Base-by-base conservation (phyloP, 2,888 invertebrate genomes). In the Idaea straminata region DNA sequence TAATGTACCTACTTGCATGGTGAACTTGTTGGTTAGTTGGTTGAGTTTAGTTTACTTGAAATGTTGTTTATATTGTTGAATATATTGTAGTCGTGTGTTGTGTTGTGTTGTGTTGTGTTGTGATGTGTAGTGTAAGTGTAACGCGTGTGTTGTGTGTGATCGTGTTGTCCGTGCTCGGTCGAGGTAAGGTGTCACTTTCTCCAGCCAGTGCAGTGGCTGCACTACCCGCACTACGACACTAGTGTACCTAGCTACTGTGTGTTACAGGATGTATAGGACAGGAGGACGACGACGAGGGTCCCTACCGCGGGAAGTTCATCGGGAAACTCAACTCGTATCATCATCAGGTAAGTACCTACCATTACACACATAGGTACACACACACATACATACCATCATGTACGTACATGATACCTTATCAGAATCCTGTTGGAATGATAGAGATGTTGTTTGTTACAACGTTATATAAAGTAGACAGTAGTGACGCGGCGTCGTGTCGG, bases 301-400 rank as follows among this genome's bases (percentile, higher is more conserved):
- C 96, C 5, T 97, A 97, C 82, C 94, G 93, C 68, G 98, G 98
- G 62, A 96, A 96, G 86, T 95, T 95, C 75, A 91, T 98, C 66
- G 98, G 98, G 5, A 96, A 96, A 87, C 89, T 98, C 61, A 98
- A 98, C 87, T 96, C 98, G 0, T 98, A 98, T 83, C 97, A 98
- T 86, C 98, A 98, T 84, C 97, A 95, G 89, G 94, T 94, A 78
- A 71, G 66, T 62, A 64, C 25, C 57, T 5, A 25, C 34, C 58
- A 15, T n/a, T 6, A 7, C 16, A 59, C 7, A 63, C 5, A 13
- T 3, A 38, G 35, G 7, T 15, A 57, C 13, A 15, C 59, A 36
- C 5, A 6, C 35, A 34, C 59, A 59, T 38, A 15, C 25, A 25
- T 25, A 47, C 5, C 7, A 47, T 47, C 2, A 7, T 10, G 13